Conservation (phyloP, 2,888 invertebrate species). For the Phania funesta region DNA sequence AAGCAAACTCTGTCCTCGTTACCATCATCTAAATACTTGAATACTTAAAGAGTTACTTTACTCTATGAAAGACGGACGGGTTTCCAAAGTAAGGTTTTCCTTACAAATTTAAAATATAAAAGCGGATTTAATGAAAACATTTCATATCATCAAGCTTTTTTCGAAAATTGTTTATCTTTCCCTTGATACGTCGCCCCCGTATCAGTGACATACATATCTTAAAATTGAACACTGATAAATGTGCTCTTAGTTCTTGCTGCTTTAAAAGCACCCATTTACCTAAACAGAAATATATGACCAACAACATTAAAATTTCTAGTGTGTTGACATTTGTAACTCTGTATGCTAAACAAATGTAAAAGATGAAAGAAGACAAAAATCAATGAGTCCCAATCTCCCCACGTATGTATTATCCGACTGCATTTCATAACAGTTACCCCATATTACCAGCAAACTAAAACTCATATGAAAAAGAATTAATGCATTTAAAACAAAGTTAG, state of each 20-base stretch:
- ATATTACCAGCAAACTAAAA: slow-evolving; percentile 36
- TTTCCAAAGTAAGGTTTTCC: background rate
- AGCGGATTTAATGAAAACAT: too few relatives aligned
- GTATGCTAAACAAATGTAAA: slow-evolving; percentile 54
- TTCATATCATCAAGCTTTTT: too few relatives aligned
- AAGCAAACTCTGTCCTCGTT: slow-evolving; percentile 6
- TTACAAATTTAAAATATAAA: too few relatives aligned
- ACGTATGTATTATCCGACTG: background rate
- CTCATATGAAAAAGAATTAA: slow-evolving; percentile 59
- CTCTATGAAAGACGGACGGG: background rate
- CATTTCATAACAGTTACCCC: slow-evolving; percentile 30
- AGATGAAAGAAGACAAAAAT: slow-evolving; percentile 43
- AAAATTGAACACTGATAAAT: background rate
- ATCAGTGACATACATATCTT: background rate
- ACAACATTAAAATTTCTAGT: slow-evolving; percentile 30
- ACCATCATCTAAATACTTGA: slow-evolving; percentile 26
- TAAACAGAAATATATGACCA: slow-evolving; percentile 2
- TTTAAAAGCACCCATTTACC: background rate
- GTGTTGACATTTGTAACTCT: slow-evolving; percentile 59
- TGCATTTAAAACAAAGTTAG: slow-evolving; percentile 67
- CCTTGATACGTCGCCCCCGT: too few relatives aligned
- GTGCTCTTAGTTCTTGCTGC: background rate
- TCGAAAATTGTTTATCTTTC: too few relatives aligned
- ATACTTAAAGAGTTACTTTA: background rate
- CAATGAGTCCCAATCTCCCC: slow-evolving; percentile 2